Evolutionary conservation across 2,888 invertebrate species (phyloP), one percentile per base, ranked within the genome.

Genomic region (Latrodectus elegans): DNA sequence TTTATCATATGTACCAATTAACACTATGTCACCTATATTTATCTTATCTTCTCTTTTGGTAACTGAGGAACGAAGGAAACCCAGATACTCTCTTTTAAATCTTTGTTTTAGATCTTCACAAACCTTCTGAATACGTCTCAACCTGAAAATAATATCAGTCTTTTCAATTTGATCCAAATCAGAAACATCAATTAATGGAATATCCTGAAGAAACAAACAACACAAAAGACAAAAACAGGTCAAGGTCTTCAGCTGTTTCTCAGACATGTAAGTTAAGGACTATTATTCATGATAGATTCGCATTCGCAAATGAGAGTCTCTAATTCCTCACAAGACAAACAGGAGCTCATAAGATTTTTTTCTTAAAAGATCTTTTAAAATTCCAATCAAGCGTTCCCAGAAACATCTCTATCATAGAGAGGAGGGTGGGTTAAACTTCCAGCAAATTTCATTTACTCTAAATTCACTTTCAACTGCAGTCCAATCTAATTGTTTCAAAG

Each of bases 401-500:
- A 22, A 22, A 22, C 22, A 0, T 22, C 22, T 1, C 22, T 1
- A 22, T 1, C 22, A 22, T 22, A 22, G 65, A 38, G 76, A 12
- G 17, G 65, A 49, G n/a, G 65, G 65, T 65, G 64, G 76, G 51
- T 76, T 76, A n/a, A 76, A 65, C 14, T 76, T 74, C 74, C 74
- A 74, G 8, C 10, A 8, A 12, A 74, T 74, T 53, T 53, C 55
- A n/a, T 4, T 22, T 17, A 74, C 55, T 22, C 22, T 22, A 22
- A 60, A 53, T 74, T 60, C 74, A 3, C 12, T 26, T 51, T 65
- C 14, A 17, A 76, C 38, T 51, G 60, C 38, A 11, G 8, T 67
- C 76, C 76, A 76, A n/a, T 76, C 76, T 12, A 76, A 38, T 4
- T 15, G 14, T 38, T 76, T 64, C 49, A 76, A 65, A 6, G 67